Conservation (phyloP, 1,140 invertebrate species). For the Oncopeltus fasciatus region DNA sequence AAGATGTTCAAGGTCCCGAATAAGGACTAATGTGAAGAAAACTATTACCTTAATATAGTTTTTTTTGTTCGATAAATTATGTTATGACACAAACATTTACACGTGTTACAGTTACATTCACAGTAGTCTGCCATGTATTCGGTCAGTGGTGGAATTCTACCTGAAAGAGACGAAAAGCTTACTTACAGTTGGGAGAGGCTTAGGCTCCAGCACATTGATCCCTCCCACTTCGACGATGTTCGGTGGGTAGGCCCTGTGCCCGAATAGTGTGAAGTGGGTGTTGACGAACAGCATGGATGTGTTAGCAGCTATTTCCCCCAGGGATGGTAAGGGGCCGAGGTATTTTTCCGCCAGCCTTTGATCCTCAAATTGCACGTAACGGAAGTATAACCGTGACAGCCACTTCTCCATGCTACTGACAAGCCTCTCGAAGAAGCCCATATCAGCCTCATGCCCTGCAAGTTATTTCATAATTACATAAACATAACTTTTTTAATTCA, state of each 20-base stretch:
- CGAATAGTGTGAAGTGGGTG: constrained; percentile 27
- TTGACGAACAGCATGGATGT: constrained; percentile 30
- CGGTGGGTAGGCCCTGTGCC: constrained; percentile 27
- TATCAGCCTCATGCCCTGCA: background rate
- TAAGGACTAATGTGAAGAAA: no score
- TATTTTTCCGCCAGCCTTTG: background rate
- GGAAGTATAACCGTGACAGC: background rate
- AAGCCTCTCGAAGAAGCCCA: background rate
- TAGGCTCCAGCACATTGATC: constrained; percentile 34
- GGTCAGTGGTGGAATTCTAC: no score
- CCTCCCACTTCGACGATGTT: constrained; percentile 32
- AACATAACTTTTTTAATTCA: no score
- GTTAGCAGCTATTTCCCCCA: constrained; percentile 31
- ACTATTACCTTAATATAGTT: no score
- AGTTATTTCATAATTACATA: no score
- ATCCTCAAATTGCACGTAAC: background rate
- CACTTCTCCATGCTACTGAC: background rate
- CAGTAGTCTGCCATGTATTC: no score
- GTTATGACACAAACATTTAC: no score
- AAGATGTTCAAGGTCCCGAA: no score
- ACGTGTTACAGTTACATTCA: no score
- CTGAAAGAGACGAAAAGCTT: no score
- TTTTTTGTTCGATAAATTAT: no score
- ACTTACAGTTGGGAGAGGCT: constrained; percentile 32
- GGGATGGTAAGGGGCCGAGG: constrained; percentile 27